Conservation (phyloP, 2,888 invertebrate genomes). For the Didymodactylos carnosus region DNA sequence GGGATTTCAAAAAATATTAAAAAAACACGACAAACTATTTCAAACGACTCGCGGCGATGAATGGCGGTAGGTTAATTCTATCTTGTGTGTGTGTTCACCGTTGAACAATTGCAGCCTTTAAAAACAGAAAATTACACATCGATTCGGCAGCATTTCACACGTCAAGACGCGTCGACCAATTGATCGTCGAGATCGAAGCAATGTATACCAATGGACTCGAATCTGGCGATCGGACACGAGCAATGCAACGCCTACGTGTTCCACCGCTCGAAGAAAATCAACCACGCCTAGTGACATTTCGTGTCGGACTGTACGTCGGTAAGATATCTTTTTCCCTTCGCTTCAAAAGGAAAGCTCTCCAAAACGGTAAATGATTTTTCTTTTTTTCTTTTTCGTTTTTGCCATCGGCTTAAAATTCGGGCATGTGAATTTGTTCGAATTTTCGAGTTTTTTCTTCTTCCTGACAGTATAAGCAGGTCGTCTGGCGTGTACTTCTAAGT, state of each 20-base stretch:
- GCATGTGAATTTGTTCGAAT: too few species aligned
- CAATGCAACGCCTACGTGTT: constrained; percentile 88
- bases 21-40: constrained; percentile 73
- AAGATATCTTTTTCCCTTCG: constrained; percentile 12
- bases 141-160: constrained; percentile 33
- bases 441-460: too few species aligned
- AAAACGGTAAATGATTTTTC: too few species aligned
- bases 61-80: constrained; percentile 4
- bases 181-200: constrained; percentile 75
- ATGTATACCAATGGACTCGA: constrained; percentile 41
- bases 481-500: too few species aligned
- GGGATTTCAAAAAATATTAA: constrained; percentile 94
- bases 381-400: too few species aligned
- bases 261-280: constrained; percentile 80
- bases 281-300: constrained; percentile 34
- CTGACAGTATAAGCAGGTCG: too few species aligned
- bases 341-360: too few species aligned
- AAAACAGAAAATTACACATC: too few species aligned
- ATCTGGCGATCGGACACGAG: constrained; percentile 76
- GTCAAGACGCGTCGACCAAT: constrained; percentile 73
- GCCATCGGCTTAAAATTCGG: too few species aligned
- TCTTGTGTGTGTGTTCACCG: too few species aligned
- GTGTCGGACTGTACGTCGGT: constrained; percentile 62
- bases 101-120: too few species aligned
- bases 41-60: constrained; percentile 4